phyloP scores from a whole-genome alignment of 2,888 invertebrate species.

The Oxyteleia sp. region DNA sequence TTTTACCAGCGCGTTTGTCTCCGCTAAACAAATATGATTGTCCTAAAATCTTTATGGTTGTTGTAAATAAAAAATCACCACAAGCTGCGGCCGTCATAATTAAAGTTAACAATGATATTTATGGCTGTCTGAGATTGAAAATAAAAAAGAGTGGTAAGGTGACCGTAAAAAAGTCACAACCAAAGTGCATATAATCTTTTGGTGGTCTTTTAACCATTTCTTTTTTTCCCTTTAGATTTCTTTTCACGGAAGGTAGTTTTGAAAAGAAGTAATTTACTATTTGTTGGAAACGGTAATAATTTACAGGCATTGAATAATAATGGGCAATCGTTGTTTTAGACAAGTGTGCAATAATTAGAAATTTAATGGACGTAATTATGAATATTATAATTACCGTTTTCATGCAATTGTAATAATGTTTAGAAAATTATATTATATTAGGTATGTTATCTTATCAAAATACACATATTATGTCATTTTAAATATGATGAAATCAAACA shows the following conservation, averaged over 20 bases:
- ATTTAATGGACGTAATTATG: no score
- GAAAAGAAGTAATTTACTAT: constrained; percentile 7
- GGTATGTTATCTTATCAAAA: no score
- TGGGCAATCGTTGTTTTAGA: no score
- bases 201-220: background rate
- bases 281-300: background rate
- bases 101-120: constrained; percentile 50
- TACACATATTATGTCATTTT: no score
- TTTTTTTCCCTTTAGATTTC: no score
- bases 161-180: constrained; percentile 40
- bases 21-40: constrained; percentile 18
- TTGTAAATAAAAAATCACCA: constrained; percentile 33
- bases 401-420: no score
- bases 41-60: constrained; percentile 33
- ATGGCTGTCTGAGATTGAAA: constrained; percentile 11
- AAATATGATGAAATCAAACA: no score
- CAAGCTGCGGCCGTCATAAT: constrained; percentile 24
- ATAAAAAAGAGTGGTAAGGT: constrained; percentile 20
- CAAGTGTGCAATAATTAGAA: no score
- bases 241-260: constrained; percentile 5
- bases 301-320: no score
- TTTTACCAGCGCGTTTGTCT: constrained; percentile 10
- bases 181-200: constrained; percentile 28
- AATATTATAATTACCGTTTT: no score
- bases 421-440: no score